Percentiles rank a stretch among this genome's conserved stretches.
These are phyloP conservation scores for Pseudochromis fuscus DNA, from an alignment of 2,797 vertebrate genomes.

Conservation along the genomic window DNA sequence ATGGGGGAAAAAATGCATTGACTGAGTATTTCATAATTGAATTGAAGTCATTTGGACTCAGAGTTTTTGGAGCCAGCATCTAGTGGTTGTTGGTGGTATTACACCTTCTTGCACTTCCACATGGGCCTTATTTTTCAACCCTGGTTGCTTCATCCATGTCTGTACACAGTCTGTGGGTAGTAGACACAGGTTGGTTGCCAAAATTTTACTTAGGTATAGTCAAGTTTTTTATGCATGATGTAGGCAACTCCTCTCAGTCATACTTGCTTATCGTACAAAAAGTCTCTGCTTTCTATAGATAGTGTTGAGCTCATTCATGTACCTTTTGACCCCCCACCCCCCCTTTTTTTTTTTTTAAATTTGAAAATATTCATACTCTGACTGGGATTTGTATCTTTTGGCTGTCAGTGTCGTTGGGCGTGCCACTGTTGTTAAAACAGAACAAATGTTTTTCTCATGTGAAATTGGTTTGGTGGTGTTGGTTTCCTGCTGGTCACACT, in stretches of 20 bases:
- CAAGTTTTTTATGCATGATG: background rate
- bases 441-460: constrained; percentile 45
- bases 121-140: too few relatives aligned
- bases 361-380: constrained; percentile 17
- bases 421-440: constrained; percentile 46
- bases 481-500: constrained; percentile 37
- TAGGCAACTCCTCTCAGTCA: background rate
- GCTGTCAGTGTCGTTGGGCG: constrained; percentile 42
- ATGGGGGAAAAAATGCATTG: too few relatives aligned
- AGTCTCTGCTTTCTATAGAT: background rate
- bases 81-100: too few relatives aligned
- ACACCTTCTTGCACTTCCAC: too few relatives aligned
- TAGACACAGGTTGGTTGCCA: constrained; percentile 1
- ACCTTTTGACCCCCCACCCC: constrained; percentile 11
- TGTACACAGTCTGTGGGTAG: too few relatives aligned
- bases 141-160: too few relatives aligned
- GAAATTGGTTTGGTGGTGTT: constrained; percentile 40
- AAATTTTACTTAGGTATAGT: constrained; percentile 14
- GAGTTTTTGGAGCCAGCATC: too few relatives aligned
- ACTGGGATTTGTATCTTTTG: constrained; percentile 36
- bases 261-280: background rate
- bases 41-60: too few relatives aligned
- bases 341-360: too few relatives aligned
- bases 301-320: constrained; percentile 11
- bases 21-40: too few relatives aligned